Conservation (phyloP, 2,888 invertebrate genomes). For the Megalurothrips usitatus region DNA sequence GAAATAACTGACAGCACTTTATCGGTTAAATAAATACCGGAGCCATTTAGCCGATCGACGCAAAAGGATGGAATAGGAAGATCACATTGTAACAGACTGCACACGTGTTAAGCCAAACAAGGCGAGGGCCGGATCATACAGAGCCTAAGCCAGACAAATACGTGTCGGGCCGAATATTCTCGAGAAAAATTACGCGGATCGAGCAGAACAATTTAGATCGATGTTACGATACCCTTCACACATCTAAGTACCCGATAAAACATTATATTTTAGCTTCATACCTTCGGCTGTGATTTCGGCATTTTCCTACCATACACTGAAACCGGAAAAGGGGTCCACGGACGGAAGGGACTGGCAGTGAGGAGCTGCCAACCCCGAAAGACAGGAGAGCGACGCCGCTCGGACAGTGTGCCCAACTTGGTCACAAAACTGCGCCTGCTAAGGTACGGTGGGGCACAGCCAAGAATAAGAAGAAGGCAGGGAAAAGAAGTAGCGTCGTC, state of each 20-base stretch:
- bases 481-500: neutral
- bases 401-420: neutral
- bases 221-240: too few relatives aligned
- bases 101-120: neutral
- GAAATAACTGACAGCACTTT: too few relatives aligned
- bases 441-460: neutral
- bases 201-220: too few relatives aligned
- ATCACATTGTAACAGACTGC: neutral
- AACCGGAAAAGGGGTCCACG: slow-evolving; percentile 25
- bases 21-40: too few relatives aligned
- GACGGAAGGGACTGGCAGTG: neutral
- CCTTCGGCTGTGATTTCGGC: neutral
- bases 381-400: neutral
- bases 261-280: neutral
- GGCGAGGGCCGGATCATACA: neutral
- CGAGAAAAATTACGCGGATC: too few relatives aligned
- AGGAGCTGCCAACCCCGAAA: neutral
- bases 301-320: neutral
- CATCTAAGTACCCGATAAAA: too few relatives aligned
- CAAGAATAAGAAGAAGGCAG: neutral
- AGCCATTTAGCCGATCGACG: too few relatives aligned
- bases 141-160: too few relatives aligned
- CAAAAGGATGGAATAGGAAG: neutral
- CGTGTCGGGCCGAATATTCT: too few relatives aligned
- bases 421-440: neutral